Base-by-base conservation (phyloP, 2,888 invertebrate genomes). In the Drosophila vallismaia region DNA sequence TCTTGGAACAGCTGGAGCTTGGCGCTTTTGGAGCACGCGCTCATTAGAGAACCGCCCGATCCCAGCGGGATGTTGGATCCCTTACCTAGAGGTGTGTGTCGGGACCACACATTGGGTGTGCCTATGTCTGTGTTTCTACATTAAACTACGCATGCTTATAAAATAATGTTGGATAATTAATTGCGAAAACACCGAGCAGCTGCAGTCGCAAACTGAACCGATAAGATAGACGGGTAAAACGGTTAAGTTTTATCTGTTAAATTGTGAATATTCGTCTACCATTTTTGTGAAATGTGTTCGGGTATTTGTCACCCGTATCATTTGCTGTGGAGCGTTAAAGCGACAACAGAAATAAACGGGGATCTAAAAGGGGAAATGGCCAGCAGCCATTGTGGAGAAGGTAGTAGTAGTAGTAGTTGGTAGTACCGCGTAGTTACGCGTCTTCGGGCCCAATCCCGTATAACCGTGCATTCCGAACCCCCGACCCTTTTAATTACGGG, bases 251-350 rank as follows among this genome's bases (percentile, higher is more conserved):
- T 69, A 60, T 53, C 51, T 76, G 74, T 78, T 63, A 79, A 78
- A 54, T 68, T 64, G 54, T 70, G 55, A 68, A 45, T 66, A 50
- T 68, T 53, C 71, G 51, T 70, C 72, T 76, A 70, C 57, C 71
- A 77, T 81, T 84, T 19, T 81, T 73, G 28, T 69, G 71, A 14
- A 51, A 46, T 68, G 52, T 64, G 59, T 60, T 70, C 75, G 70
- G 74, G 87, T 84, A 79, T 86, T 88, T 89, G 87, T 87, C 87
- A 86, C 87, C 87, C 87, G 87, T 87, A 87, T 87, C 88, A 87
- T 78, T 84, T 82, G 81, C 74, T 56, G 68, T 71, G 71, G 73
- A 82, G 82, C 88, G 87, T 88, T 84, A 84, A 87, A 72, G 85
- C 82, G 88, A 81, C 88, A 76, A 88, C 87, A 81, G 62, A 51